Percentiles rank a stretch among this genome's conserved stretches.
Conservation (phyloP, 2,888 invertebrate species). For the Vesta saturnalis region DNA sequence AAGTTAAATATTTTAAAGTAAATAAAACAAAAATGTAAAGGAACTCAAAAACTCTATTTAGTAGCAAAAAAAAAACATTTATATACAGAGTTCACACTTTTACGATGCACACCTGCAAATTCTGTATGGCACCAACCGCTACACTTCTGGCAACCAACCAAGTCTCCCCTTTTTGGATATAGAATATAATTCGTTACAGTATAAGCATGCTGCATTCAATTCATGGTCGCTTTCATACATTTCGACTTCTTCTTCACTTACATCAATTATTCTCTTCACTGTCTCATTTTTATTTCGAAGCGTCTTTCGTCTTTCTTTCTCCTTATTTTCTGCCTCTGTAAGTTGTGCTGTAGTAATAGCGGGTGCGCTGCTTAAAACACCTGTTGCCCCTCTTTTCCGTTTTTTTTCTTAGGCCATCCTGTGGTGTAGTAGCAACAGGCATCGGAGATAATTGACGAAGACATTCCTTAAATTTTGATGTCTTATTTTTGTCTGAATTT, state of each 20-base stretch:
- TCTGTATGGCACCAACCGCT: slow-evolving; percentile 6
- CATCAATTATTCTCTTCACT: neutral
- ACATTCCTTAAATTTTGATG: too few species aligned
- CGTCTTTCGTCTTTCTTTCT: too few species aligned
- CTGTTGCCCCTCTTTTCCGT: neutral
- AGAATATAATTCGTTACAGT: neutral
- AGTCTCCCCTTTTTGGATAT: neutral
- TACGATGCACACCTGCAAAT: too few species aligned
- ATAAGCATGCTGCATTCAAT: too few species aligned
- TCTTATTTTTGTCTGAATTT: too few species aligned
- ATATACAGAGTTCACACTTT: neutral
- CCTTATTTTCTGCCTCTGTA: too few species aligned
- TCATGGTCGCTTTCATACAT: too few species aligned
- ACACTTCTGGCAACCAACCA: neutral
- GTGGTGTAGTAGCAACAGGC: neutral
- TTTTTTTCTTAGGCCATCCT: neutral
- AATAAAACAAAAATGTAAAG: neutral
- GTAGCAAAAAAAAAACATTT: neutral
- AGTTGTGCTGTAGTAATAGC: neutral
- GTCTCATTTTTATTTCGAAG: neutral
- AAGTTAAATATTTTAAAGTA: neutral
- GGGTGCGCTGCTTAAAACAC: neutral
- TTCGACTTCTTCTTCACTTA: neutral
- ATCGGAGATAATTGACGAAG: neutral
- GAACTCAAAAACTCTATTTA: neutral